Base-by-base conservation (phyloP, 2,797 vertebrate species). In the Esox lucius region DNA sequence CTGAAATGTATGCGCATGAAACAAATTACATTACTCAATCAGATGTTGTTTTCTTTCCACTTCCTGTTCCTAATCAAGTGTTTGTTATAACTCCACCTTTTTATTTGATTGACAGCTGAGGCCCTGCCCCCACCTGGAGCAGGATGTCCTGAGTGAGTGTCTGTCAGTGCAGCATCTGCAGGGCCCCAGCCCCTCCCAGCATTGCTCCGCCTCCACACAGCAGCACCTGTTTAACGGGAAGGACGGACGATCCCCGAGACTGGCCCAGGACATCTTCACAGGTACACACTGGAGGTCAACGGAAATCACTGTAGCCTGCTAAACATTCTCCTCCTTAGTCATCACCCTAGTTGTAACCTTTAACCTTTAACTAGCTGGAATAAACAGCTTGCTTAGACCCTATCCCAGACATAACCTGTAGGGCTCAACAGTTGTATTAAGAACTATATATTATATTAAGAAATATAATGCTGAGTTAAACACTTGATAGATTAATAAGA, bases 101-200 rank as follows among this genome's bases (percentile, higher is more conserved):
- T 5, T 87, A 65, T 83, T 26, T 83, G 78, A 79, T 78, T 73
- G 73, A 76, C 90, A 99, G 97, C 88, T 97, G 73, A 94, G 96
- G 80, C 82, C 93, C 0, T 96, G 95, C 81, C 89, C 95, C 24
- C 96, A 97, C 85, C 84, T 94, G 42, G 97, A 97, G 86, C 91
- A 95, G 26, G 96, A 97, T 0, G 85, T 95, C 80, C 90, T 98
- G 84, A 95, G 92, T 1, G 96, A 98, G 78, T 96, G 96, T 86
- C 91, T 97, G 90, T 94, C 95, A 72, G 91, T 98, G 82, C 96
- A 96, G 84, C 95, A 98, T 61, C 94, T 97, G 66, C 97, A 96
- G 68, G 90, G 91, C 87, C 81, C 91, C 13, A 53, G 94, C 84
- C 90, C 95, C 81, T 84, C 56, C 9, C 56, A 59, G 56, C 56